These are phyloP conservation scores for Leptopilina clavipes DNA, from an alignment of 1,140 invertebrate species.

Conservation along the genomic window DNA sequence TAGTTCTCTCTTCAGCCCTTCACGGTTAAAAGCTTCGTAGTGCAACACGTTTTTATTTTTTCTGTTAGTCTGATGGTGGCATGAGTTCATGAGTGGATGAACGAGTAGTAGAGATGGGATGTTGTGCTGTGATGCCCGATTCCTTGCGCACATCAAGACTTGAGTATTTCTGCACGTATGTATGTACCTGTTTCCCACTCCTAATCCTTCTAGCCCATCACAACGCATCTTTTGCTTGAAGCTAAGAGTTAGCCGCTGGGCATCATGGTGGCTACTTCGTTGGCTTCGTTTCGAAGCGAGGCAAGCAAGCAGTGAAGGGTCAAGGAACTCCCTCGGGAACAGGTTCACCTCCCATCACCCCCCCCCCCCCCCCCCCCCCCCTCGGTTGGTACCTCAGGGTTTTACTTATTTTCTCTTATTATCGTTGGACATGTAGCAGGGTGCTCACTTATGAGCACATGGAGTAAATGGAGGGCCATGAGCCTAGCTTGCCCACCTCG, in stretches of 20 bases:
- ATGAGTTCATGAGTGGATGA: slow-evolving; percentile 53
- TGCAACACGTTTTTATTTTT: slow-evolving; percentile 31
- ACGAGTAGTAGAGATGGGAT: slow-evolving; percentile 63
- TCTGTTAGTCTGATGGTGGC: slow-evolving; percentile 20
- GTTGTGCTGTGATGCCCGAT: slow-evolving; percentile 57
- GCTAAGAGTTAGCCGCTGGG: slow-evolving; percentile 64
- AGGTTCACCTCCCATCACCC: slow-evolving; percentile 72
- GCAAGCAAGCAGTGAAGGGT: slow-evolving; percentile 62
- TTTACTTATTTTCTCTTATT: slow-evolving; percentile 72
- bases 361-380: slow-evolving; percentile 68
- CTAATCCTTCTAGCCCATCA: slow-evolving; percentile 39
- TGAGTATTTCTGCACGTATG: background rate
- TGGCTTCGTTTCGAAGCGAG: slow-evolving; percentile 59
- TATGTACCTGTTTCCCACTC: slow-evolving; percentile 13
- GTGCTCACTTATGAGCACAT: slow-evolving; percentile 46
- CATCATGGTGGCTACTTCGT: slow-evolving; percentile 68
- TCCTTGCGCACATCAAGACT: slow-evolving; percentile 35
- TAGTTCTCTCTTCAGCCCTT: slow-evolving; percentile 35
- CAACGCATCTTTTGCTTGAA: slow-evolving; percentile 51
- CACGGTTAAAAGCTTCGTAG: slow-evolving; percentile 46
- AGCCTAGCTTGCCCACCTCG: background rate
- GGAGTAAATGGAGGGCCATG: slow-evolving; percentile 12
- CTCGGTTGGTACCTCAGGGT: slow-evolving; percentile 65
- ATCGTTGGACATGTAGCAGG: slow-evolving; percentile 62
- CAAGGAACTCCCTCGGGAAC: slow-evolving; percentile 76